A percentile compares a stretch with the other conserved stretches of the same genome.
Evolutionary conservation across 2,113 vertebrate species (phyloP).

Genomic region (Plecturocebus donacophilus): DNA sequence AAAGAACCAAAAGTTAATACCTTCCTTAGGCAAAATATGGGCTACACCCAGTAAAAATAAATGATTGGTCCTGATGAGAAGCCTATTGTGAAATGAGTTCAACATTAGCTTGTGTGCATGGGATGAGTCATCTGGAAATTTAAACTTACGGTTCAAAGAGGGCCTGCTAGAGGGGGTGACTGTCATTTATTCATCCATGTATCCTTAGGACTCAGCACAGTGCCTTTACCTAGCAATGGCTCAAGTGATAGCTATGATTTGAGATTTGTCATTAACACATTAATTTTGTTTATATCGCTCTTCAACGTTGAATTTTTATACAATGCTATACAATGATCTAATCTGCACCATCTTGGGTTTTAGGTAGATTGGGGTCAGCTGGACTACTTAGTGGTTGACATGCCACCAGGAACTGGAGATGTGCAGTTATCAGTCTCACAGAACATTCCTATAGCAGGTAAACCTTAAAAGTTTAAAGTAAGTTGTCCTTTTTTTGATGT

Average conservation of each 20-base stretch:
- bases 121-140: not conserved
- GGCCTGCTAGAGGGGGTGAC: not conserved
- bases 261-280: not conserved
- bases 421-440: conserved; percentile 96
- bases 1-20: not conserved
- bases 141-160: not conserved
- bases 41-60: not conserved
- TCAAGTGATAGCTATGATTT: not conserved
- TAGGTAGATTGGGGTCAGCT: conserved; percentile 96
- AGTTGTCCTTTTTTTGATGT: conserved; percentile 18
- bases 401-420: conserved; percentile 98
- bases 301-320: not conserved
- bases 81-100: not conserved
- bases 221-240: not conserved
- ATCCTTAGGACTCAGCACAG: not conserved
- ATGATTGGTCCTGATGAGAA: not conserved
- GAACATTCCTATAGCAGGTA: conserved; percentile 95
- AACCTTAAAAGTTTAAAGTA: conserved; percentile 14
- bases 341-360: conserved; percentile 71
- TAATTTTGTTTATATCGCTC: not conserved
- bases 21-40: not conserved
- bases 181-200: not conserved
- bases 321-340: not conserved
- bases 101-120: not conserved
- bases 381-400: conserved; percentile 97